These are phyloP conservation scores for Pachyseris speciosa DNA, from an alignment of 64 coral and sea anemone species.

Conservation along the genomic window DNA sequence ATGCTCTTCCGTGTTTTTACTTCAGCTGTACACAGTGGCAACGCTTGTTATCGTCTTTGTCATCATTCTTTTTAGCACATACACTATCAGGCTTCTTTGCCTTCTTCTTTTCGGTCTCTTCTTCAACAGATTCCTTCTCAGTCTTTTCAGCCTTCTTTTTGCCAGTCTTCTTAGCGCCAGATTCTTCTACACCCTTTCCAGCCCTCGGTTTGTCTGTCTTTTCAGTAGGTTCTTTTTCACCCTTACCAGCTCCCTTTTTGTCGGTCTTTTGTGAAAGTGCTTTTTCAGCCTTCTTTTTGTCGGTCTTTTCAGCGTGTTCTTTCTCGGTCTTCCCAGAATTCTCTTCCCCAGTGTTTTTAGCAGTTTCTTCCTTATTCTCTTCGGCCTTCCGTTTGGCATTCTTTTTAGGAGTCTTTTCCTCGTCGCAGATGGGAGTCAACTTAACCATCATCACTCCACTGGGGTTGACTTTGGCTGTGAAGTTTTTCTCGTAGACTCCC, in stretches of 20 bases:
- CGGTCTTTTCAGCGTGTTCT: neutral
- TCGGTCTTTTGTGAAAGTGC: neutral
- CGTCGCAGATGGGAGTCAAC: slow-evolving; percentile 51
- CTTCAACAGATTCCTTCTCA: neutral
- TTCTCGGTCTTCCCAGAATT: neutral
- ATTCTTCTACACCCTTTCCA: neutral
- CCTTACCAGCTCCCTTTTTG: neutral
- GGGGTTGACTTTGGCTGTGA: slow-evolving; percentile 84
- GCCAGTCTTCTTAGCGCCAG: neutral
- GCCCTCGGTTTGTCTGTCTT: neutral
- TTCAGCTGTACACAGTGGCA: neutral
- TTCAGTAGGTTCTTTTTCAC: neutral
- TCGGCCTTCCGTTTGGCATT: neutral
- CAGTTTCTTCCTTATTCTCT: neutral
- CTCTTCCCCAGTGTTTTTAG: neutral
- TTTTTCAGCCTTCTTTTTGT: neutral
- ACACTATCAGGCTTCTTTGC: neutral
- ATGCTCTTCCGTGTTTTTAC: neutral
- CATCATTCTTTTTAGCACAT: neutral
- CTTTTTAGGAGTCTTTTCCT: neutral
- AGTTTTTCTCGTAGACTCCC: slow-evolving; percentile 47
- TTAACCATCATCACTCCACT: slow-evolving; percentile 85
- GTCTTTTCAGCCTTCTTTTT: neutral
- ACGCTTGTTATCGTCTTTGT: neutral
- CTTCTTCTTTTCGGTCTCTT: too few relatives aligned